phyloP scores from a whole-genome alignment of 2,888 invertebrate species.

The Luffia ferchaultella region DNA sequence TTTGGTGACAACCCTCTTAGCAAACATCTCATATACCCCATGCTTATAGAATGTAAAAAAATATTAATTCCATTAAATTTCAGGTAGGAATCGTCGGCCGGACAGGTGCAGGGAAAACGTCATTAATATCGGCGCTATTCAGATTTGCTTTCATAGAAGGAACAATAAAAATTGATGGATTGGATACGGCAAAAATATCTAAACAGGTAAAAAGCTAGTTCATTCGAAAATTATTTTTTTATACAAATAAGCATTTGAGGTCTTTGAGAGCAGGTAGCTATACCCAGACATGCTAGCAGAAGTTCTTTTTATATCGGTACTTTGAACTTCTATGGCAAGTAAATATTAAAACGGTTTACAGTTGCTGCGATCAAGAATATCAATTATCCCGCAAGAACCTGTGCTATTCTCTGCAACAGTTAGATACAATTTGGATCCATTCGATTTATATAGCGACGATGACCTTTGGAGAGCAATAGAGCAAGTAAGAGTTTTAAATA shows the following conservation, averaged over 20 bases:
- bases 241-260: neutral
- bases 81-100: conserved; percentile 82
- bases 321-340: too few species aligned
- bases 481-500: conserved; percentile 60
- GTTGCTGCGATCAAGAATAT: conserved; percentile 71
- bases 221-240: neutral
- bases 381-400: conserved; percentile 77
- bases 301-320: too few species aligned
- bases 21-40: too few species aligned
- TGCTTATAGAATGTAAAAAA: too few species aligned
- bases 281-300: too few species aligned
- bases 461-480: conserved; percentile 74
- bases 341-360: too few species aligned
- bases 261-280: too few species aligned
- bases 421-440: conserved; percentile 78
- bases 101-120: conserved; percentile 88
- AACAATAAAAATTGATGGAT: conserved; percentile 73
- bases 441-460: conserved; percentile 67
- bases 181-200: conserved; percentile 69
- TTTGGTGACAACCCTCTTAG: too few species aligned
- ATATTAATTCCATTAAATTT: too few species aligned
- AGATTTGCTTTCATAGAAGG: conserved; percentile 76
- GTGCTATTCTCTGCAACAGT: conserved; percentile 73
- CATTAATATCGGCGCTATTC: conserved; percentile 80
- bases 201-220: conserved; percentile 42